Conservation (phyloP, 2,888 invertebrate genomes). For the Campopleginae sp. region DNA sequence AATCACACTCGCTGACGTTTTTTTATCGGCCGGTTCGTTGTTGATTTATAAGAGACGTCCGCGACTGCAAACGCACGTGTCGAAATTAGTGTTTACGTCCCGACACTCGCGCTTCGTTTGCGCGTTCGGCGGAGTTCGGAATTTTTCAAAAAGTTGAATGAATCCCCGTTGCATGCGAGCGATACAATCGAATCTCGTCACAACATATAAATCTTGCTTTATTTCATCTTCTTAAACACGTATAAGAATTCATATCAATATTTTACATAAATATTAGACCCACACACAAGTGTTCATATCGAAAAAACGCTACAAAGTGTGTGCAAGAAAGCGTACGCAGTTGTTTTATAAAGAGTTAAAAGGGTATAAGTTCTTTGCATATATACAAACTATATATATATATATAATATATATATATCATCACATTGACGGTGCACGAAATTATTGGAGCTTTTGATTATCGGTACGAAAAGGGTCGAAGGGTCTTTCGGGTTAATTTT, state of each 20-base stretch:
- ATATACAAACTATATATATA: conserved; percentile 64
- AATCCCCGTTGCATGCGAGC: background rate
- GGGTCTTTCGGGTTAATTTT: background rate
- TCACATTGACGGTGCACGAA: conserved; percentile 68
- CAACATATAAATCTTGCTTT: conserved; percentile 71
- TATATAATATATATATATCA: conserved; percentile 57
- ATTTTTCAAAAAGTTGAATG: too few relatives aligned
- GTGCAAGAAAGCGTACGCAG: conserved; percentile 63
- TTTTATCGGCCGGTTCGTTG: background rate
- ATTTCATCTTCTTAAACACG: conserved; percentile 67
- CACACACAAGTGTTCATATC: conserved; percentile 44
- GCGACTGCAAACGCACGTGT: conserved; percentile 33
- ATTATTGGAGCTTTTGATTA: conserved; percentile 28
- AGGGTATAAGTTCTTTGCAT: conserved; percentile 13
- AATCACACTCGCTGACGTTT: background rate
- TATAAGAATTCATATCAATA: conserved; percentile 47
- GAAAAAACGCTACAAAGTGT: conserved; percentile 59
- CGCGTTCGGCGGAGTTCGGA: background rate
- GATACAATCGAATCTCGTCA: conserved; percentile 32
- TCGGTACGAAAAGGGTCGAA: conserved; percentile 19
- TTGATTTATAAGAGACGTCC: background rate
- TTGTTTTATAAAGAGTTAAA: conserved; percentile 32
- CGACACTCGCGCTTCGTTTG: background rate
- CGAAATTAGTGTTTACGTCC: conserved; percentile 20
- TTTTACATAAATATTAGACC: conserved; percentile 50